phyloP scores from a whole-genome alignment of 2,888 invertebrate genomes.

The Strigamia crassipes region DNA sequence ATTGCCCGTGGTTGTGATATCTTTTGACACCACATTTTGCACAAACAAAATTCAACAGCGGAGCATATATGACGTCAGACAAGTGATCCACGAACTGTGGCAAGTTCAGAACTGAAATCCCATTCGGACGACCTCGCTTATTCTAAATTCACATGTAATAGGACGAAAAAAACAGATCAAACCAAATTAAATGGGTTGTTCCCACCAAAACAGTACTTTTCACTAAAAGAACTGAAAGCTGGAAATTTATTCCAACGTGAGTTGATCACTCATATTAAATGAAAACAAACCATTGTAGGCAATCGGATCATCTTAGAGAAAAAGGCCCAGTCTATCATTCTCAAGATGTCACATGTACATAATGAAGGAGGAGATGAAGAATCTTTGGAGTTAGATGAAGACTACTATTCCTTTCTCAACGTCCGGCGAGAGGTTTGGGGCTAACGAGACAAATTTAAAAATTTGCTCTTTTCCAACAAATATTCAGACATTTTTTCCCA shows the following conservation, averaged over 20 bases:
- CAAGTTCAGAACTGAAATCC: not conserved
- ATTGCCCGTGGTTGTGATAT: not conserved
- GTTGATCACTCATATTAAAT: not conserved
- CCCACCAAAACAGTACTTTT: not conserved
- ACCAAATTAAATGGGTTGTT: not conserved
- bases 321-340: slow-evolving; percentile 7
- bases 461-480: too few species aligned
- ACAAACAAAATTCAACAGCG: not conserved
- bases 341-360: slow-evolving; percentile 46
- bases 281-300: not conserved
- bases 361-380: slow-evolving; percentile 32
- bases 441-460: slow-evolving; percentile 46
- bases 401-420: slow-evolving; percentile 87
- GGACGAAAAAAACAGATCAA: not conserved
- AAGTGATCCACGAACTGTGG: not conserved
- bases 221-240: not conserved
- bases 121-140: not conserved
- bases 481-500: too few species aligned
- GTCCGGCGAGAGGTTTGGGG: slow-evolving; percentile 73
- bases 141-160: slow-evolving; percentile 22
- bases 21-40: not conserved
- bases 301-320: not conserved
- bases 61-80: not conserved
- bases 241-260: slow-evolving; percentile 7
- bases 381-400: slow-evolving; percentile 62